Base-by-base conservation (phyloP, 23 tunicate species). In the Halocynthia aurantium region DNA sequence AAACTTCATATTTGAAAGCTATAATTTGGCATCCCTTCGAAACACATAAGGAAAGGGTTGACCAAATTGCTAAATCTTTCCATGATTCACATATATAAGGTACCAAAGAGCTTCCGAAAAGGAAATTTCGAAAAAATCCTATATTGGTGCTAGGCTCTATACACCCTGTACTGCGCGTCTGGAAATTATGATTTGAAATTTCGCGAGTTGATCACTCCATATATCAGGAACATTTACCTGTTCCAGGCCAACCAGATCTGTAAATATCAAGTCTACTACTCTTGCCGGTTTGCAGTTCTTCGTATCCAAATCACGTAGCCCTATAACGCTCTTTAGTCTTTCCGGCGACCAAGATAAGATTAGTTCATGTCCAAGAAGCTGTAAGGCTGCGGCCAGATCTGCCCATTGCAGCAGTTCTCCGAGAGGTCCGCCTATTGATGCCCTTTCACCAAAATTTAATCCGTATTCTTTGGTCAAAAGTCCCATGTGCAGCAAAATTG, bases 391-490 rank as follows among this genome's bases (percentile, higher is more conserved):
- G 40, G 81, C 76, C 57, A 93, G 55, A 52, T 93, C 98, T 5
- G 98, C 72, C 98, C 98, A 93, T 61, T 93, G 98, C 51, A 93
- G 94, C 64, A 93, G 57, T 57, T 93, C 98, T 21, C 98, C 98
- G 51, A 93, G 77, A 7, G 98, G 94, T 8, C 98, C 98, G 0
- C 98, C 98, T 8, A 53, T 53, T 22, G 84, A 57, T 7, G 98
- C 98, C 13, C 81, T 86, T 61, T 80, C 83, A 8, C 98, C 98
- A 70, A 87, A 93, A 57, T 93, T 87, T 12, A 93, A 58, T 40
- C 77, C 77, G 53, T 11, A 62, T 66, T 86, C 98, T 73, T 82
- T 79, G 8, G 98, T 77, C 17, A 92, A 73, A 5, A 92, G 83
- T 7, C 98, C 98, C 98, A 92, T 92, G 60, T 92, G 98, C 15